Percentiles rank a stretch among this genome's conserved stretches.
phyloP scores from a whole-genome alignment of 2,797 vertebrate genomes.

The Periophthalmus magnuspinnatus region DNA sequence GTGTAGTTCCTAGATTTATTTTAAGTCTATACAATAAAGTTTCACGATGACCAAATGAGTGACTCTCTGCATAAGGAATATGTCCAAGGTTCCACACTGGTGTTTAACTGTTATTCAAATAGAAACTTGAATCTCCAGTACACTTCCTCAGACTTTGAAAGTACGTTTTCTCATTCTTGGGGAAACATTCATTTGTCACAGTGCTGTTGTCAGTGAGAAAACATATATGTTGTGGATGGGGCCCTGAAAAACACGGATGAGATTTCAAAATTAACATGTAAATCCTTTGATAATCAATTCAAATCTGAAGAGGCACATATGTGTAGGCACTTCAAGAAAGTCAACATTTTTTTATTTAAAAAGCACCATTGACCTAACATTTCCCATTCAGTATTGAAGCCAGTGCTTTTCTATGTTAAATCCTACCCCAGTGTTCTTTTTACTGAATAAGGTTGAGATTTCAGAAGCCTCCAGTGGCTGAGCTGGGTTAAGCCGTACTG shows the following conservation, averaged over 20 bases:
- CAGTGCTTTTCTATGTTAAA: too few species aligned
- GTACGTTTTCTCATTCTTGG: conserved; percentile 8
- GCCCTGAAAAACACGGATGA: neutral
- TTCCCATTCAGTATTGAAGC: too few species aligned
- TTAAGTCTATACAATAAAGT: neutral
- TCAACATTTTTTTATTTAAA: neutral
- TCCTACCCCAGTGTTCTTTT: too few species aligned
- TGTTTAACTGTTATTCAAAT: conserved; percentile 29
- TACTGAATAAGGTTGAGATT: too few species aligned
- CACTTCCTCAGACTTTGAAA: conserved; percentile 18
- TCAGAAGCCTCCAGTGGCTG: too few species aligned
- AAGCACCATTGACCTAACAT: too few species aligned
- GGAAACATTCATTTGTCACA: conserved; percentile 1
- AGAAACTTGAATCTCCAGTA: conserved; percentile 43
- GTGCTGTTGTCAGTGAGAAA: conserved; percentile 1
- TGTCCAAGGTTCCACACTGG: neutral
- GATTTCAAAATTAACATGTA: neutral
- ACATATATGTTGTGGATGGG: neutral
- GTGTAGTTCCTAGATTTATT: neutral
- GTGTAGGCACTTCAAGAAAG: neutral
- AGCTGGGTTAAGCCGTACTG: too few species aligned
- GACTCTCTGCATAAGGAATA: conserved; percentile 28
- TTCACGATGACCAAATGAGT: conserved; percentile 30
- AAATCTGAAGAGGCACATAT: neutral
- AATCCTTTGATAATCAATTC: neutral